These are phyloP conservation scores for Platynereis dumerilii DNA, from an alignment of 2,888 invertebrate genomes.

Conservation along the genomic window DNA sequence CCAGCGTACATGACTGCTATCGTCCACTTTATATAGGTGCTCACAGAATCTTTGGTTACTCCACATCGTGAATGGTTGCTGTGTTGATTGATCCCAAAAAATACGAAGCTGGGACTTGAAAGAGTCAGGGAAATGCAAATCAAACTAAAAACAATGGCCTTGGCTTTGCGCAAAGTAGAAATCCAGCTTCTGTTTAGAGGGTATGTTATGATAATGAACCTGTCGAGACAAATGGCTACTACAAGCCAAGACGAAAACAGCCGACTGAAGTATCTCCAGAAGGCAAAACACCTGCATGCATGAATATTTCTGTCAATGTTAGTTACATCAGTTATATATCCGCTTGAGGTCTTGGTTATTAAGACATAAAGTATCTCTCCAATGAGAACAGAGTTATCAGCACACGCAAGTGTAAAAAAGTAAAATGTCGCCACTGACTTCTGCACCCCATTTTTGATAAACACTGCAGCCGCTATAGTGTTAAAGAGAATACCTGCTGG, in stretches of 20 bases:
- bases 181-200: conserved; percentile 5
- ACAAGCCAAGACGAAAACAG: conserved; percentile 13
- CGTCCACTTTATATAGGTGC: not conserved
- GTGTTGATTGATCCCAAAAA: too few relatives aligned
- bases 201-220: conserved; percentile 11
- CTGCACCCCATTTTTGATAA: conserved; percentile 10
- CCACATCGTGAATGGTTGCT: too few relatives aligned
- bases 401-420: conserved; percentile 10
- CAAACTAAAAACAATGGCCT: not conserved
- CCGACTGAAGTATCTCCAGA: not conserved
- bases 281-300: not conserved
- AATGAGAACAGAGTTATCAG: conserved; percentile 17
- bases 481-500: conserved; percentile 14
- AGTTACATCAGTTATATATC: not conserved
- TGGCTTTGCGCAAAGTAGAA: conserved; percentile 3
- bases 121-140: not conserved
- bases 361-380: conserved; percentile 15
- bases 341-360: not conserved
- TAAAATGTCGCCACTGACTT: conserved; percentile 9
- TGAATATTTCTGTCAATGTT: not conserved
- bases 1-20: not conserved
- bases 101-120: not conserved
- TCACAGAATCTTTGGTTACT: too few relatives aligned
- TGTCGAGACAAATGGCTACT: conserved; percentile 11
- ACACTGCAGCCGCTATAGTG: conserved; percentile 10